A percentile compares a stretch with the other conserved stretches of the same genome.
These are phyloP conservation scores for Ecliptopera silaceata DNA, from an alignment of 2,888 invertebrate genomes.

Conservation along the genomic window DNA sequence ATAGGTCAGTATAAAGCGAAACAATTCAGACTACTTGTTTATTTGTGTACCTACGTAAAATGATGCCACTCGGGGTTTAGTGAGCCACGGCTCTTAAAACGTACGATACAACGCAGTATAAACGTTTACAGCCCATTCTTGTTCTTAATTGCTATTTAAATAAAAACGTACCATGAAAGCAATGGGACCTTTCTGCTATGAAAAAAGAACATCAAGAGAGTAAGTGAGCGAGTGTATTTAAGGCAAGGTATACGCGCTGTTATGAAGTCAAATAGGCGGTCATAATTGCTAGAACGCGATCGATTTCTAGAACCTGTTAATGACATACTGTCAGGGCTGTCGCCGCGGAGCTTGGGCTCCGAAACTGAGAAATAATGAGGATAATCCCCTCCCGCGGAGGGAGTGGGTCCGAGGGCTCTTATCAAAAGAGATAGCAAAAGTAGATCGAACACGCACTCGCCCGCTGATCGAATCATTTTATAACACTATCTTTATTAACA, in stretches of 20 bases:
- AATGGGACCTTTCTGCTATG: constrained; percentile 59
- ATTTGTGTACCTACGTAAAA: constrained; percentile 58
- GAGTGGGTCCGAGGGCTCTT: constrained; percentile 56
- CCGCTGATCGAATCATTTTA: constrained; percentile 58
- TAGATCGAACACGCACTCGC: constrained; percentile 66
- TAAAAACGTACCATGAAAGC: constrained; percentile 76
- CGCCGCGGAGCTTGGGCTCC: constrained; percentile 39
- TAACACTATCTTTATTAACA: constrained; percentile 71
- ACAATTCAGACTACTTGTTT: constrained; percentile 39
- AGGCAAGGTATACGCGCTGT: constrained; percentile 46
- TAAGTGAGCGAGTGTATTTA: constrained; percentile 57
- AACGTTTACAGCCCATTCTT: constrained; percentile 80
- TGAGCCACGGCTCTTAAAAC: constrained; percentile 60
- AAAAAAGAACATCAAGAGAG: constrained; percentile 55
- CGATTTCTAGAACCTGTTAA: constrained; percentile 26
- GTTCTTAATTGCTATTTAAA: constrained; percentile 80
- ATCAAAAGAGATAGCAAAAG: constrained; percentile 71
- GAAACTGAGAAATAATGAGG: constrained; percentile 70
- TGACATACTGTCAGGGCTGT: constrained; percentile 33
- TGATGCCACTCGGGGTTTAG: constrained; percentile 61
- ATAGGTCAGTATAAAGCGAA: constrained; percentile 29
- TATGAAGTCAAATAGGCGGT: constrained; percentile 45
- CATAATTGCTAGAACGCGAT: constrained; percentile 36
- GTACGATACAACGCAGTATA: constrained; percentile 66
- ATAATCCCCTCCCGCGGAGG: constrained; percentile 62